A percentile compares a stretch with the other conserved stretches of the same genome.
Conservation (phyloP, 92 coral and sea anemone genomes). For the Ricordea florida region DNA sequence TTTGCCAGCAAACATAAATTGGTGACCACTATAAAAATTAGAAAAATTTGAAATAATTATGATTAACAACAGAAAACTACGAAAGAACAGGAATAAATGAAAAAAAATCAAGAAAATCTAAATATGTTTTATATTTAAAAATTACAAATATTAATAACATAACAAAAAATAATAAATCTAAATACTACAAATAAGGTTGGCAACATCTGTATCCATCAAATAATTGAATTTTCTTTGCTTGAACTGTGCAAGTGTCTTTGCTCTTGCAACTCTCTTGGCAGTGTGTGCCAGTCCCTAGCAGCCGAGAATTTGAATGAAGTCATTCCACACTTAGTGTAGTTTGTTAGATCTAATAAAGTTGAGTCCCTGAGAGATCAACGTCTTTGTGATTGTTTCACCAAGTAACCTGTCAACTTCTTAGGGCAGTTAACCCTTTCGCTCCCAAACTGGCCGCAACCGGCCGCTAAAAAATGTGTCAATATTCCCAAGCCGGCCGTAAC, state of each 20-base stretch:
- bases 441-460: too few species aligned
- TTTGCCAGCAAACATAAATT: too few species aligned
- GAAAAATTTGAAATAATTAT: too few species aligned
- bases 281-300: conserved; percentile 30
- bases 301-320: conserved; percentile 31
- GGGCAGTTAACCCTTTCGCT: too few species aligned
- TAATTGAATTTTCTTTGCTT: not conserved
- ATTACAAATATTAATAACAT: too few species aligned
- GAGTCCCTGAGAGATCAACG: conserved; percentile 23
- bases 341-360: conserved; percentile 18
- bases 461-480: too few species aligned
- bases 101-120: too few species aligned
- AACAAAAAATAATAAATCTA: not conserved
- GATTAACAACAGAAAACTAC: too few species aligned
- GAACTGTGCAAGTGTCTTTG: not conserved
- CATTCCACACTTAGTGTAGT: conserved; percentile 10
- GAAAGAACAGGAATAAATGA: too few species aligned
- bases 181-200: conserved; percentile 1
- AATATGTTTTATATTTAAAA: too few species aligned
- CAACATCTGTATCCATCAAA: conserved; percentile 8
- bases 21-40: too few species aligned
- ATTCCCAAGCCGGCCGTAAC: too few species aligned
- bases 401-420: conserved; percentile 7
- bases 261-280: conserved; percentile 29
- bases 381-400: conserved; percentile 13